Evolutionary conservation across 2,113 vertebrate genomes (phyloP), one percentile per base, ranked within the genome.

Genomic region (Stomatorhinus ivindoensis): DNA sequence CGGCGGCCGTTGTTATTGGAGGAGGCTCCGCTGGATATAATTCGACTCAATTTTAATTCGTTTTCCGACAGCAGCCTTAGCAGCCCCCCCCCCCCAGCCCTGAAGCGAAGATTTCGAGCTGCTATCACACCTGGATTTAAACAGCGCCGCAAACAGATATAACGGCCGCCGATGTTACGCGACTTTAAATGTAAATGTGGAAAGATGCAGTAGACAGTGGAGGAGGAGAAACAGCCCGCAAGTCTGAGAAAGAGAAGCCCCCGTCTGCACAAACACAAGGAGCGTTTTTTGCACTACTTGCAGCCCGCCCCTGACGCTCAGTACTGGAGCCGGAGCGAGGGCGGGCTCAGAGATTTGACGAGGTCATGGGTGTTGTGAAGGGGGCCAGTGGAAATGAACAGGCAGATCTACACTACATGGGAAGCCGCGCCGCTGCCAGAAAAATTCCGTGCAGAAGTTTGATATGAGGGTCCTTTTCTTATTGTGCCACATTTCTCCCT

Each of bases 391-490:
- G 31, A 86, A 51, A 50, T 35, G 46, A 11, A 51, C 27, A 7
- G 47, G 7, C 3, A n/a, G 3, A 50, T 10, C 17, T 17, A n/a
- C 44, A 50, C 46, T 50, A 4, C 21, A 84, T 9, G 8, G 42
- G 8, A 84, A 48, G 46, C 44, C 90, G 69, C 92, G 90, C 87
- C 87, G 1, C 69, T 17, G 4, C 13, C 15, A 76, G 15, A 19
- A 76, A 39, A 4, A 39, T 65, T 69, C 91, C 82, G 87, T 88
- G 89, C 89, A 86, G 89, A 86, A 86, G 90, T 89, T 91, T 91
- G 93, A 92, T 27, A 65, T 91, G 92, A 91, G 91, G 83, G 82
- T 93, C 47, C 90, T 80, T 89, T 91, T 89, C 92, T 80, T 88
- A 87, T 53, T 31, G 19, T 53, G 24, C 87, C 85, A 69, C 89